Evolutionary conservation across 2,888 invertebrate species (phyloP).

Genomic region (Nephrotoma appendiculata): DNA sequence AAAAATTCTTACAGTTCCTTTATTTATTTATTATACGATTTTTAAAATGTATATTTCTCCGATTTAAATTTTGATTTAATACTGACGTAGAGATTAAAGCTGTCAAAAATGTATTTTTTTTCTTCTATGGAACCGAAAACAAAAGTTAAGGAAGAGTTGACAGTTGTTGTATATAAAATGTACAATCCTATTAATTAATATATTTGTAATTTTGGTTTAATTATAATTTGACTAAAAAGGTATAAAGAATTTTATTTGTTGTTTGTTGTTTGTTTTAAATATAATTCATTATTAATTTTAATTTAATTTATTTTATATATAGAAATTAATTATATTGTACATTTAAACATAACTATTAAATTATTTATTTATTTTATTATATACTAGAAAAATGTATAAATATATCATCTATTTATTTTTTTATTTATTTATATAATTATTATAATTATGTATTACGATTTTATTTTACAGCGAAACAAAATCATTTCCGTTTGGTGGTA

Average conservation of each 20-base stretch:
- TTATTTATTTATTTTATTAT: neutral
- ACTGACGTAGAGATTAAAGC: neutral
- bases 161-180: neutral
- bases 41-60: neutral
- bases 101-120: neutral
- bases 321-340: neutral
- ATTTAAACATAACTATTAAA: neutral
- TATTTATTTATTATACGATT: neutral
- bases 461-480: constrained; percentile 26
- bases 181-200: neutral
- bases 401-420: neutral
- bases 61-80: neutral
- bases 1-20: neutral
- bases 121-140: neutral
- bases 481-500: constrained; percentile 20
- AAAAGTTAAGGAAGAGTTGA: neutral
- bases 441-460: neutral
- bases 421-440: neutral
- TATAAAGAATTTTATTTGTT: neutral
- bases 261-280: neutral
- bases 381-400: neutral
- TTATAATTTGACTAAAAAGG: neutral
- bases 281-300: neutral
- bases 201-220: neutral
- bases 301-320: neutral